Conservation (phyloP, 92 coral and sea anemone genomes). For the Palythoa heliodiscus region DNA sequence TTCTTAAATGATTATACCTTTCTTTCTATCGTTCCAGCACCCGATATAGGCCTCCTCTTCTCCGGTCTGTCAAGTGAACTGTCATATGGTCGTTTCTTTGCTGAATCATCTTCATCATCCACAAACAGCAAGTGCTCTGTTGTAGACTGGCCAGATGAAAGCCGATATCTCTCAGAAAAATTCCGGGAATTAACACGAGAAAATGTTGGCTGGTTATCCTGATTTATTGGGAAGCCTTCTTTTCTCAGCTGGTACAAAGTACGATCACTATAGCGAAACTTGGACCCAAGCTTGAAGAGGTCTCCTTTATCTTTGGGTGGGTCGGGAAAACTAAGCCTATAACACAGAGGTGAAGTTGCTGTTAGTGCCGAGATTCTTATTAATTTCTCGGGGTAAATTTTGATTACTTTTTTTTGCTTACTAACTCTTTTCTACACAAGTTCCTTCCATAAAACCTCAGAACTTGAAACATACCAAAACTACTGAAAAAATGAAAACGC, state of each 20-base stretch:
- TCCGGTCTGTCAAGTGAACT: conserved; percentile 43
- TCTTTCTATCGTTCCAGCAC: conserved; percentile 42
- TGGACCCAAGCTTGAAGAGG: conserved; percentile 83
- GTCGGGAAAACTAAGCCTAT: conserved; percentile 85
- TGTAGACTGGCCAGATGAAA: conserved; percentile 60
- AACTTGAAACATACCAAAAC: too few species aligned
- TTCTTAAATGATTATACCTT: conserved; percentile 11
- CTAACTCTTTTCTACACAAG: too few species aligned
- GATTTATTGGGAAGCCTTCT: conserved; percentile 86
- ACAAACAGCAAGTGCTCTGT: conserved; percentile 80
- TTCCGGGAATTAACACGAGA: conserved; percentile 83
- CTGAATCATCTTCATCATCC: conserved; percentile 59
- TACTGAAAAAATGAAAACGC: too few species aligned
- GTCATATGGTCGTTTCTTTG: conserved; percentile 65
- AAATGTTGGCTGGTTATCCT: conserved; percentile 73
- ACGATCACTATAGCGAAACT: conserved; percentile 97
- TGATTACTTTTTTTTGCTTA: too few species aligned
- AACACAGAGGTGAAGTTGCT: background rate
- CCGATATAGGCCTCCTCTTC: conserved; percentile 54
- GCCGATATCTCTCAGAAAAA: conserved; percentile 86
- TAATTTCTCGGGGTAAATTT: background rate
- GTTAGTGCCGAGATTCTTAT: background rate
- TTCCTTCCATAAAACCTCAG: too few species aligned
- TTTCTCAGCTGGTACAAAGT: conserved; percentile 92
- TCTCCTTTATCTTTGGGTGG: conserved; percentile 85